These are phyloP conservation scores for Tragelaphus strepsiceros DNA, from an alignment of 2,113 vertebrate genomes.

Conservation along the genomic window DNA sequence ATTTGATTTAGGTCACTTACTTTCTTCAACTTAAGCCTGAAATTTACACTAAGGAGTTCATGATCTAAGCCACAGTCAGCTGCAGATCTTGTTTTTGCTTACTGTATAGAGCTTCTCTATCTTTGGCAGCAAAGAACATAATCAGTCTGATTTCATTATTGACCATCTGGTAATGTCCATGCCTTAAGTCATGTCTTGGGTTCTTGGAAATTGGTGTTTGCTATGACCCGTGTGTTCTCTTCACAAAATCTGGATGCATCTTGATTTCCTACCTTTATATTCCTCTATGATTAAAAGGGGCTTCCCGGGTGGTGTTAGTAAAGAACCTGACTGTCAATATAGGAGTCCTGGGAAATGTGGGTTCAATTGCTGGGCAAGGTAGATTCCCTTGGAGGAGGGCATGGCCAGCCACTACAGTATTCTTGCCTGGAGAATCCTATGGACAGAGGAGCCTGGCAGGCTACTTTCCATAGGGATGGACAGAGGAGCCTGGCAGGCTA, in stretches of 20 bases:
- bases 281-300: background rate
- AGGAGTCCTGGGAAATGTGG: background rate
- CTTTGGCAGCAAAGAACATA: background rate
- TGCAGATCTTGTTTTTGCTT: background rate
- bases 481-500: background rate
- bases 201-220: background rate
- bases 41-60: background rate
- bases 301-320: background rate
- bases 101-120: background rate
- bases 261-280: background rate
- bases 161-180: background rate
- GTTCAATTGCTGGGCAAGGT: background rate
- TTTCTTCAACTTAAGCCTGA: background rate
- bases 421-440: too few species aligned
- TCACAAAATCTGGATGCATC: background rate
- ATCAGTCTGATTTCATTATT: background rate
- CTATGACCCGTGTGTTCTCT: background rate
- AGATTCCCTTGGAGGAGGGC: background rate
- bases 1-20: background rate
- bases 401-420: background rate
- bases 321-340: background rate
- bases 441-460: too few species aligned
- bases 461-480: background rate
- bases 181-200: background rate
- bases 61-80: background rate